Evolutionary conservation across 2,797 vertebrate genomes (phyloP), one percentile per base, ranked within the genome.

Genomic region (Tragelaphus oryx): DNA sequence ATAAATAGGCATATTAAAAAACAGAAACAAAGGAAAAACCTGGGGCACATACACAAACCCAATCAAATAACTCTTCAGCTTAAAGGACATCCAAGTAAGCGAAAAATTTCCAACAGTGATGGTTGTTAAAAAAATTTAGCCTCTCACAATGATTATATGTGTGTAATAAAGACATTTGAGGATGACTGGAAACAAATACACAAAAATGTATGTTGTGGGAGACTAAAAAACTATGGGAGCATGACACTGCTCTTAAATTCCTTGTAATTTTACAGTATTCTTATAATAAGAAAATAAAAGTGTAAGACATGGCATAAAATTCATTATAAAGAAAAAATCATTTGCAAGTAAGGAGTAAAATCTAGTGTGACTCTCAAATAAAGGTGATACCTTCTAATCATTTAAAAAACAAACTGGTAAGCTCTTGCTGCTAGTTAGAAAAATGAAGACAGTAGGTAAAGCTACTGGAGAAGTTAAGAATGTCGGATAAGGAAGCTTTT

Each of bases 171-270:
- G 59, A 62, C n/a, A 10, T 1, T 1, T 86, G 74, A 65, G 6
- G 93, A 37, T 52, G 37, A 71, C 1, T 52, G 26, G 50, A 95
- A 91, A 85, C 20, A 81, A 80, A 88, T 37, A 78, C 0, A 20
- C 71, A 83, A 90, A 60, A 28, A n/a, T 20, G 5, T 71, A 88
- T 81, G 8, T 48, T 79, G 20, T 81, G 46, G 2, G 46, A 93
- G 14, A 78, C 37, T 79, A 44, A 93, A 93, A 71, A 37, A 14
- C 86, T 30, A 26, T 9, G 11, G n/a, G 8, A 82, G 7, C 46
- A 79, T 91, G 57, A 90, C 13, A 83, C 24, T 78, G 48, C 8
- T 95, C 75, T 97, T 87, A 87, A 89, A 57, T 54, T 75, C 4
- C 44, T 8, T 82, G 5, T 28, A 74, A 89, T 87, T n/a, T 62